phyloP scores from a whole-genome alignment of 1,140 invertebrate genomes.

The Augochlora pura region DNA sequence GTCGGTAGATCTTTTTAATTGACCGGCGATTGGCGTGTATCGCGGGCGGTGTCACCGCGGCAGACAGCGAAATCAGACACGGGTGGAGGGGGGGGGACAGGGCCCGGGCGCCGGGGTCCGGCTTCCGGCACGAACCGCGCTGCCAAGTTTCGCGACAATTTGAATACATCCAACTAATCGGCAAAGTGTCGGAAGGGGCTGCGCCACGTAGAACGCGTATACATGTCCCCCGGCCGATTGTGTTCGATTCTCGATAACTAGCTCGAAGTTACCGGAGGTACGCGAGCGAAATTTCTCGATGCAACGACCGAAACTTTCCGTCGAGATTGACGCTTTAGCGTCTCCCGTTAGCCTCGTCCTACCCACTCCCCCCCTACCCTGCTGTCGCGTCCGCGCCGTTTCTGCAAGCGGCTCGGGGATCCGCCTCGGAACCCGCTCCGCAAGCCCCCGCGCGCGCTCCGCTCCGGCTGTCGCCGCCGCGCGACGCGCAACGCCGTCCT shows the following conservation, averaged over 20 bases:
- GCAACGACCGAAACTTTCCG: conserved; percentile 55
- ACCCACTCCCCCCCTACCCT: background rate
- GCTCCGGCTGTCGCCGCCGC: background rate
- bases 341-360: background rate
- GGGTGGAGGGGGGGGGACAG: too few species aligned
- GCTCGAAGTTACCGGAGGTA: conserved; percentile 38
- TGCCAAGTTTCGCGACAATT: conserved; percentile 51
- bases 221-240: conserved; percentile 38
- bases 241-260: conserved; percentile 57
- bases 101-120: background rate
- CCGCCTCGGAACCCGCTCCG: too few species aligned
- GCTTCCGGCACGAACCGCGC: background rate
- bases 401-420: too few species aligned
- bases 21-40: too few species aligned
- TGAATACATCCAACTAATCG: conserved; percentile 59
- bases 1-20: too few species aligned
- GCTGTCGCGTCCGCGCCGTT: background rate
- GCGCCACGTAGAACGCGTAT: background rate
- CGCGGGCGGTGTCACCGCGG: too few species aligned
- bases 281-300: conserved; percentile 59
- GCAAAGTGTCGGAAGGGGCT: conserved; percentile 20
- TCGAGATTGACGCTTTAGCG: conserved; percentile 55
- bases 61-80: too few species aligned
- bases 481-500: too few species aligned
- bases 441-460: too few species aligned